Evolutionary conservation across 37 sponge, comb jelly and placozoan genomes (phyloP), one percentile per base, ranked within the genome.

Genomic region (Sycon ciliatum): DNA sequence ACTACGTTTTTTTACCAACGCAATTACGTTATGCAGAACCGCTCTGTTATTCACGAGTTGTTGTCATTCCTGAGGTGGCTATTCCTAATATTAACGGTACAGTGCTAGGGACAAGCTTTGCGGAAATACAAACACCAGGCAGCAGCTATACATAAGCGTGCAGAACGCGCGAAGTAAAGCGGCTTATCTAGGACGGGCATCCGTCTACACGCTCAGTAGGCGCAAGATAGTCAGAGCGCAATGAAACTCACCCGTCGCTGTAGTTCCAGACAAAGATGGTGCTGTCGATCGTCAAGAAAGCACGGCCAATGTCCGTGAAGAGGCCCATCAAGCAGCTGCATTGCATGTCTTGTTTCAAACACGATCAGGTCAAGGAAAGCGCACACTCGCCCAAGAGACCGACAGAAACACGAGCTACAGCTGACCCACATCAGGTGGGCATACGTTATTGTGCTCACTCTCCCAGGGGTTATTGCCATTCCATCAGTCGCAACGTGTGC

Each of bases 221-320:
- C n/a, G n/a, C n/a, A n/a, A n/a, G n/a, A n/a, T n/a, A n/a, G n/a
- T n/a, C n/a, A n/a, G n/a, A n/a, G n/a, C n/a, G n/a, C n/a, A n/a
- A n/a, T n/a, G n/a, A n/a, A 1, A 57, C 80, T 71, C 31, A 87
- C 81, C 90, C 91, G 71, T 89, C 82, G 55, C 75, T 76, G 55
- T 92, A 97, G 75, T 84, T 92, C 99, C 99, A 97, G 35, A 97
- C 46, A 78, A 85, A 97, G 30, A 97, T 81, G 23, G 72, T 85
- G 54, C 80, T 86, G 76, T 97, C 99, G 38, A 97, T 85, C 42
- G 93, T 85, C 0, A 97, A 78, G 94, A 93, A 97, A 1, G 87
- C 94, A 34, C 99, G 69, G 39, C 70, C 70, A 39, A 97, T 89
- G 36, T 86, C 82, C 2, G 99, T 87, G 61, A 97, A 76, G 30